A percentile compares a stretch with the other conserved stretches of the same genome.
These are phyloP conservation scores for Heterodera carotae DNA, from an alignment of 1,140 invertebrate species.

Conservation along the genomic window DNA sequence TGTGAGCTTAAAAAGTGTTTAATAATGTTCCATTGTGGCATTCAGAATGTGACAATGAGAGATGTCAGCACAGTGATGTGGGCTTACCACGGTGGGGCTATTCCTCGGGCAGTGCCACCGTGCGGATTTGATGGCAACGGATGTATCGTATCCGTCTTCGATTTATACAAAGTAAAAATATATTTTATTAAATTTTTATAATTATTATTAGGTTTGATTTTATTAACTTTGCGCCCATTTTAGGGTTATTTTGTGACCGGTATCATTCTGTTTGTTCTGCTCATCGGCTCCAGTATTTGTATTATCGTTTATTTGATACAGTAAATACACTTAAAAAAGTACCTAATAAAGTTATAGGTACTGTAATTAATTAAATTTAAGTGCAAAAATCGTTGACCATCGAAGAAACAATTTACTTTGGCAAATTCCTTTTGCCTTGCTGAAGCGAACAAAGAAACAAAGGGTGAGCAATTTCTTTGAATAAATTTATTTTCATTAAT, in stretches of 20 bases:
- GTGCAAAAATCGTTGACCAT: constrained; percentile 42
- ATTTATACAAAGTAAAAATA: constrained; percentile 4
- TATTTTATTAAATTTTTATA: background rate
- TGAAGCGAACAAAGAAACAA: constrained; percentile 18
- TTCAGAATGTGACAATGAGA: constrained; percentile 23
- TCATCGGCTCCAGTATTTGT: constrained; percentile 8
- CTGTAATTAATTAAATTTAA: constrained; percentile 23
- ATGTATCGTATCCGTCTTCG: constrained; percentile 28
- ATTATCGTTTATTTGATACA: background rate
- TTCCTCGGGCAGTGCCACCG: constrained; percentile 32
- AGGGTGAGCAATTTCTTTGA: no score
- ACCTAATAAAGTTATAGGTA: background rate
- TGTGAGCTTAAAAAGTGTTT: no score
- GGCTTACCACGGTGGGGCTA: constrained; percentile 24
- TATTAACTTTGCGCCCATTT: no score
- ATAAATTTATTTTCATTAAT: no score
- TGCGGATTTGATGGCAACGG: constrained; percentile 47
- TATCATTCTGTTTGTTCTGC: constrained; percentile 29
- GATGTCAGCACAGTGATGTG: constrained; percentile 41
- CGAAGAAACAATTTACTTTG: constrained; percentile 49
- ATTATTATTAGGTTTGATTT: background rate
- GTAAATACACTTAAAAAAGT: background rate
- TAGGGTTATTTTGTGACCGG: constrained; percentile 36
- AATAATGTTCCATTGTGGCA: no score
- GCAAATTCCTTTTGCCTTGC: constrained; percentile 46